phyloP scores from a whole-genome alignment of 2,797 vertebrate species.

The Labroides dimidiatus region DNA sequence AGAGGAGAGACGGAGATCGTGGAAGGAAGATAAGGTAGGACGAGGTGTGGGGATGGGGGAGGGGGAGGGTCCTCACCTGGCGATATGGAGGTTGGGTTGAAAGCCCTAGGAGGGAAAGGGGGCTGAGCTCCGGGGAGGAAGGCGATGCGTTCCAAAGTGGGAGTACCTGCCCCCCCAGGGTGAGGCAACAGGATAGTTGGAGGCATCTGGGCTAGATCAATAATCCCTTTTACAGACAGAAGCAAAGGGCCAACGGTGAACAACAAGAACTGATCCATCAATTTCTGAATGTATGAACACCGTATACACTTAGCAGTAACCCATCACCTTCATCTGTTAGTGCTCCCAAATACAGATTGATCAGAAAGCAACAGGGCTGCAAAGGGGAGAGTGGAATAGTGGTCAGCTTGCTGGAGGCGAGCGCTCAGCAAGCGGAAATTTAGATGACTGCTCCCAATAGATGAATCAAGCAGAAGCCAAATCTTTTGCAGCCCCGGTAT shows the following conservation, averaged over 20 bases:
- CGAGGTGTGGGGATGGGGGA: slow-evolving; percentile 52
- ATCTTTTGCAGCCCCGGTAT: slow-evolving; percentile 71
- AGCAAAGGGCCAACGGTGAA: slow-evolving; percentile 90
- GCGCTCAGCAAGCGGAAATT: slow-evolving; percentile 71
- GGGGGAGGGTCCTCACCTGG: slow-evolving; percentile 88
- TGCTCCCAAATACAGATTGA: slow-evolving; percentile 71
- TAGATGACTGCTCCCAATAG: slow-evolving; percentile 53
- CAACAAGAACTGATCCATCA: slow-evolving; percentile 82
- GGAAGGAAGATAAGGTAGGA: slow-evolving; percentile 67
- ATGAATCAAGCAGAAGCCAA: slow-evolving; percentile 59
- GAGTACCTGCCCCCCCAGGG: slow-evolving; percentile 94
- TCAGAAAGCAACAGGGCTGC: slow-evolving; percentile 72
- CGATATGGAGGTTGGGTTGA: slow-evolving; percentile 96
- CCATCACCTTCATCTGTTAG: slow-evolving; percentile 68
- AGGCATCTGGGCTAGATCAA: slow-evolving; percentile 99
- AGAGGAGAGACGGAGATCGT: slow-evolving; percentile 52
- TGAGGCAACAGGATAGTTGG: slow-evolving; percentile 99
- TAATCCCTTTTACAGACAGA: slow-evolving; percentile 97
- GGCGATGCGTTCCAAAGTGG: slow-evolving; percentile 96
- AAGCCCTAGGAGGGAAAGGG: slow-evolving; percentile 94
- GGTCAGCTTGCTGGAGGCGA: slow-evolving; percentile 73
- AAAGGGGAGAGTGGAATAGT: slow-evolving; percentile 65
- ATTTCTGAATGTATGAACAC: slow-evolving; percentile 77
- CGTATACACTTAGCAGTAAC: slow-evolving; percentile 73
- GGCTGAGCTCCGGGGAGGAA: slow-evolving; percentile 96